Base-by-base conservation (phyloP, 2,888 invertebrate species). In the Standfussiana lucernea region DNA sequence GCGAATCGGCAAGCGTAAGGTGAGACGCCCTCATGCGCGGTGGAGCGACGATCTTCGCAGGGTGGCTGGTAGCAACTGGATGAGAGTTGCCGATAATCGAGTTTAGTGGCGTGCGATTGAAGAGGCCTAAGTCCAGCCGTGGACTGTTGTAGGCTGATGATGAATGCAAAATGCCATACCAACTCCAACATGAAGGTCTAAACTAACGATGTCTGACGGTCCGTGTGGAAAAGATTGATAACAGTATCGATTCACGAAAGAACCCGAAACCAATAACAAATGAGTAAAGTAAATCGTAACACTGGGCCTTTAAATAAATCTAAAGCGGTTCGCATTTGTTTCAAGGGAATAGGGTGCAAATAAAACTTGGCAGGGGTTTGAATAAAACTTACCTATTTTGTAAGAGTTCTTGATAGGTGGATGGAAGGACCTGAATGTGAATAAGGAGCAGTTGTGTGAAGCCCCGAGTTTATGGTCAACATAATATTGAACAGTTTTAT, bases 291-390 rank as follows among this genome's bases (percentile, higher is more conserved):
- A 75, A 78, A 80, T 72, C 79, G 84, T 77, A 71, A 70, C 68
- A 70, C 35, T 15, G 11, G 47, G 53, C 79, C 82, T 50, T 79
- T 72, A 79, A 70, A 87, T 87, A 87, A 87, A 87, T 87, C 84
- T 84, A 62, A 69, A 70, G 76, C 62, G 88, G 86, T 80, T 65
- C 75, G 72, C 86, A 88, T 87, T 78, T 74, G 81, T 84, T 85
- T 77, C 67, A 18, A 35, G 47, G 18, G 28, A 53, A 77, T 81
- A 67, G 66, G 85, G 68, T 53, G 61, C 40, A 65, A 85, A 73
- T 82, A 75, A 81, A 80, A 67, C 70, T 59, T 75, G 62, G 24
- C 73, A 59, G 42, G 66, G 72, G 75, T 70, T 61, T 50, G 61
- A 75, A 68, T 72, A 70, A 62, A 72, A 70, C 45, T 81, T 21